Conservation (phyloP, 2,113 vertebrate genomes). For the Dipodomys ordii region DNA sequence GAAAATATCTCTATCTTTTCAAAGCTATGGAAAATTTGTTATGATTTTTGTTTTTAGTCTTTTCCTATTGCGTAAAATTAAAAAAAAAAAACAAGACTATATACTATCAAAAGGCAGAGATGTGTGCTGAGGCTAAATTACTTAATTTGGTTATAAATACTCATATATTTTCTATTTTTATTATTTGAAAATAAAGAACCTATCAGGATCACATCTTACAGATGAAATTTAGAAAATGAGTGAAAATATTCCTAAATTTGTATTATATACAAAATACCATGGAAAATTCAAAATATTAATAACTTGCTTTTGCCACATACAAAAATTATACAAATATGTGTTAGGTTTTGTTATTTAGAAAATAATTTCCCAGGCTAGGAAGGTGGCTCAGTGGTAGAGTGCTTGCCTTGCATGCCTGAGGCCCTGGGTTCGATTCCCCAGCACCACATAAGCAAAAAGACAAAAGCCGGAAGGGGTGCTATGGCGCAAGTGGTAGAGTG, state of each 20-base stretch:
- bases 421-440: too few species aligned
- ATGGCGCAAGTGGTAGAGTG: too few species aligned
- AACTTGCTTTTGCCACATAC: slow-evolving; percentile 46
- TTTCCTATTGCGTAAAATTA: slow-evolving; percentile 22
- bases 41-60: not conserved
- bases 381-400: too few species aligned
- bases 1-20: not conserved
- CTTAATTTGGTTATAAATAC: slow-evolving; percentile 37
- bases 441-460: too few species aligned
- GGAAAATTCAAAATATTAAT: slow-evolving; percentile 49
- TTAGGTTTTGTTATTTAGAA: not conserved
- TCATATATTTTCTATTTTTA: not conserved
- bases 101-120: slow-evolving; percentile 36
- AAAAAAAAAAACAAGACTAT: not conserved
- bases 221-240: slow-evolving; percentile 34
- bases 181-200: not conserved
- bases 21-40: not conserved
- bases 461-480: too few species aligned
- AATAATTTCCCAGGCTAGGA: not conserved
- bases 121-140: not conserved
- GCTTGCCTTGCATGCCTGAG: too few species aligned
- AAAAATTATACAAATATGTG: slow-evolving; percentile 48
- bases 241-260: not conserved
- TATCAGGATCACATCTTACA: slow-evolving; percentile 46
- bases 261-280: not conserved